phyloP scores from a whole-genome alignment of 2,113 vertebrate genomes.

The Forbesichthys papilliferus region DNA sequence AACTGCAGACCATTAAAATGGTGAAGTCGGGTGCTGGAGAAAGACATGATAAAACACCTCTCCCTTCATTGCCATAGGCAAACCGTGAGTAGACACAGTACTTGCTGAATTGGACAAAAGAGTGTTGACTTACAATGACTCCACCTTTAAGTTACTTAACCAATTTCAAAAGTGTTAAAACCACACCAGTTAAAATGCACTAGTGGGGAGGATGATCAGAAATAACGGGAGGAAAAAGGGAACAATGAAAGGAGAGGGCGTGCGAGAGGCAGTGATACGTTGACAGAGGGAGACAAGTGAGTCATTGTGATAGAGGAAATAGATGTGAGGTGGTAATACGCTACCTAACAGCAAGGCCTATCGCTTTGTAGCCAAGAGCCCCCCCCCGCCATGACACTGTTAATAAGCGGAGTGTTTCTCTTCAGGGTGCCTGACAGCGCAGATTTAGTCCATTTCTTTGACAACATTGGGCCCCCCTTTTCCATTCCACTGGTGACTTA shows the following conservation, averaged over 20 bases:
- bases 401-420: slow-evolving; percentile 49
- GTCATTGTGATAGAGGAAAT: slow-evolving; percentile 36
- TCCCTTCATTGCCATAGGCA: too few relatives aligned
- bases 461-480: slow-evolving; percentile 50
- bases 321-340: slow-evolving; percentile 23
- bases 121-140: too few relatives aligned
- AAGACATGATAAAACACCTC: background rate
- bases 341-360: slow-evolving; percentile 39
- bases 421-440: slow-evolving; percentile 41
- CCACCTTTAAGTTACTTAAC: too few relatives aligned
- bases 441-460: slow-evolving; percentile 57
- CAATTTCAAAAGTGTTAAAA: too few relatives aligned
- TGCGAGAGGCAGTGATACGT: background rate
- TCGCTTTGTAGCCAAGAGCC: slow-evolving; percentile 34
- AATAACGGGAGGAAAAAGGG: slow-evolving; percentile 30
- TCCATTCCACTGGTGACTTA: slow-evolving; percentile 44
- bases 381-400: slow-evolving; percentile 21
- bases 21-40: too few relatives aligned
- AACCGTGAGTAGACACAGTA: too few relatives aligned
- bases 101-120: too few relatives aligned
- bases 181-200: too few relatives aligned
- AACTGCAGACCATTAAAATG: too few relatives aligned
- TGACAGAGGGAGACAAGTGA: slow-evolving; percentile 8
- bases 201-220: too few relatives aligned
- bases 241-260: slow-evolving; percentile 10